Base-by-base conservation (phyloP, 1,140 invertebrate species). In the Potamilus streckersoni region DNA sequence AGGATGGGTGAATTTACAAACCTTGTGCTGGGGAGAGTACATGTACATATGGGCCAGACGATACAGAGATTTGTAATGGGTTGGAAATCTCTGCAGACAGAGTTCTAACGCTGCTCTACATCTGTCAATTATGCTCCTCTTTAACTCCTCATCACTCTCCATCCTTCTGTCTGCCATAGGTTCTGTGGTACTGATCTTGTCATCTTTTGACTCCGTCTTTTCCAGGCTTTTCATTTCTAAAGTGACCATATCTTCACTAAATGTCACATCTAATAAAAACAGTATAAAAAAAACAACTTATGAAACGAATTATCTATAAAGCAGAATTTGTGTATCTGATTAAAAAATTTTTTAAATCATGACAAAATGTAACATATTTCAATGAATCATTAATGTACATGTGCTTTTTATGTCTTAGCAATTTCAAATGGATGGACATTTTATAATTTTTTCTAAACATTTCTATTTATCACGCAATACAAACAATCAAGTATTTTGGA, bases 31-130 rank as follows among this genome's bases (percentile, higher is more conserved):
- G 17, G 93, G 92, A 31, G 94, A 95, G 74, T 94, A 92, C 85
- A 94, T 95, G 88, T 94, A 96, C 82, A 95, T 94, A 88, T 97
- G 93, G 2, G 95, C 94, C 55, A 98, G 88, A 77, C 96, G 92
- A 88, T 97, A 98, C 49, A 96, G 91, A 0, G 96, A 95, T 90
- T 98, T 98, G 88, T 97, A 98, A 90, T 98, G 96, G 81, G 95
- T 94, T 0, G 95, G 93, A 90, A 97, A 97, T 61, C 96, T 91
- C 66, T 93, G 92, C 8, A 96, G 92, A 87, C 96, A 98, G 79
- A 96, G 92, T 90, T 96, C 94, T 65, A 98, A 88, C 20, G 95
- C 95, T 83, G 92, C 91, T 31, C 96, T 84, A 88, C 96, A 97
- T 20, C 90, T 85, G 19, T 86, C 79, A 83, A 89, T 80, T 63